phyloP scores from a whole-genome alignment of 2,113 vertebrate species.

The Campylomormyrus numenius region DNA sequence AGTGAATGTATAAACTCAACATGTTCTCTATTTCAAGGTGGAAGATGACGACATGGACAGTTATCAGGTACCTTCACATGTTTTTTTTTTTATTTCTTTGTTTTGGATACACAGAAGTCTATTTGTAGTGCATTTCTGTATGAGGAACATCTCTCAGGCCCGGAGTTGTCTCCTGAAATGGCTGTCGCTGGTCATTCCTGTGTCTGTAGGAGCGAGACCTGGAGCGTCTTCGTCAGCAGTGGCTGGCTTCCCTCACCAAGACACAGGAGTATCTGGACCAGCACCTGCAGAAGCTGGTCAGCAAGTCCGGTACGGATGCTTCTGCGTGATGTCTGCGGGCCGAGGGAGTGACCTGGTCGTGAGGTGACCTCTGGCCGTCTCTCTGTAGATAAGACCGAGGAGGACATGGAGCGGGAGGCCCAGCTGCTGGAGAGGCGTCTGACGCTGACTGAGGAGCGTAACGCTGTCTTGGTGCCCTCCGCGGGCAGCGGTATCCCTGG shows the following conservation, averaged over 20 bases:
- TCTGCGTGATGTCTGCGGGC: not conserved
- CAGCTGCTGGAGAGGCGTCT: slow-evolving; percentile 89
- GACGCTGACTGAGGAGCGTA: slow-evolving; percentile 90
- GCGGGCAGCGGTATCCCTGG: slow-evolving; percentile 94
- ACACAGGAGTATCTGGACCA: slow-evolving; percentile 92
- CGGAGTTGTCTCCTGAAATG: not conserved
- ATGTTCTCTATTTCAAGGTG: slow-evolving; percentile 22
- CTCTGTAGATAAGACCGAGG: slow-evolving; percentile 82
- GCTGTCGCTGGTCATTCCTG: not conserved
- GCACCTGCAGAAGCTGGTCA: slow-evolving; percentile 81
- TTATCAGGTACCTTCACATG: slow-evolving; percentile 75
- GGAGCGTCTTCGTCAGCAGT: slow-evolving; percentile 81
- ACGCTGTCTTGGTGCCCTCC: slow-evolving; percentile 92
- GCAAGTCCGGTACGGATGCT: slow-evolving; percentile 53
- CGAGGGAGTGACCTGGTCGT: not conserved
- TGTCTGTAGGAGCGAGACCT: slow-evolving; percentile 76
- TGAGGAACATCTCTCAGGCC: not conserved
- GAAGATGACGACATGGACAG: slow-evolving; percentile 94
- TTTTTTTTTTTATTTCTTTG: not conserved
- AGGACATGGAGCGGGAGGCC: slow-evolving; percentile 83
- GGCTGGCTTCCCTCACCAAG: slow-evolving; percentile 83
- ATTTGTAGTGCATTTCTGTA: not conserved
- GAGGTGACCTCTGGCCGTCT: not conserved
- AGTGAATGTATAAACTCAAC: not conserved
- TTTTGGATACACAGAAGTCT: not conserved